Percentiles rank a stretch among this genome's conserved stretches.
These are phyloP conservation scores for Pangasius macronema DNA, from an alignment of 2,797 vertebrate genomes.

Conservation along the genomic window DNA sequence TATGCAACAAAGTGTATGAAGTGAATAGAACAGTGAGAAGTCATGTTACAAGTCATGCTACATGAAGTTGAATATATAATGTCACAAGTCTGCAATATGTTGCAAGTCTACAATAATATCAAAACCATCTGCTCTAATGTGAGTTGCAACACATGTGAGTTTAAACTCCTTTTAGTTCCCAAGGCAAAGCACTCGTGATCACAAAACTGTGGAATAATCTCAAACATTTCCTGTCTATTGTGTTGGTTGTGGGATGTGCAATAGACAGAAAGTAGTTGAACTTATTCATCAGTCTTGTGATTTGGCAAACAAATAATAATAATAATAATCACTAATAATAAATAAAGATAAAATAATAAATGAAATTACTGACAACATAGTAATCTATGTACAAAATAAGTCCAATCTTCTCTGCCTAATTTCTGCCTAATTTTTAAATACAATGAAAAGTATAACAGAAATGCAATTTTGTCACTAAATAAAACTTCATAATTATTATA, in stretches of 20 bases:
- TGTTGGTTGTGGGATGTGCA: background rate
- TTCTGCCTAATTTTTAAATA: background rate
- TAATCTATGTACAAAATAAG: background rate
- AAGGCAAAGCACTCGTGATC: background rate
- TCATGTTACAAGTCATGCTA: background rate
- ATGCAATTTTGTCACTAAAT: background rate
- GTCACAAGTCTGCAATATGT: background rate
- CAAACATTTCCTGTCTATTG: background rate
- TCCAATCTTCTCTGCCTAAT: background rate
- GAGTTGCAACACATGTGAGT: background rate
- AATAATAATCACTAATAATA: background rate
- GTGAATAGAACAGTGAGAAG: background rate
- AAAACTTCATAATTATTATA: background rate
- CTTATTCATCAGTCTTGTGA: background rate
- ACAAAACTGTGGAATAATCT: background rate
- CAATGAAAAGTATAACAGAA: background rate
- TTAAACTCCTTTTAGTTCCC: background rate
- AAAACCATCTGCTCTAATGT: background rate
- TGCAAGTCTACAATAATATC: background rate
- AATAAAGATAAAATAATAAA: background rate
- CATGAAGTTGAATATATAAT: background rate
- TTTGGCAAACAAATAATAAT: background rate
- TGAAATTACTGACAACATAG: background rate
- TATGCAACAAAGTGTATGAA: background rate
- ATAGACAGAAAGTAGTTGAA: background rate